Base-by-base conservation (phyloP, 1,140 invertebrate genomes). In the Drosophila lini region DNA sequence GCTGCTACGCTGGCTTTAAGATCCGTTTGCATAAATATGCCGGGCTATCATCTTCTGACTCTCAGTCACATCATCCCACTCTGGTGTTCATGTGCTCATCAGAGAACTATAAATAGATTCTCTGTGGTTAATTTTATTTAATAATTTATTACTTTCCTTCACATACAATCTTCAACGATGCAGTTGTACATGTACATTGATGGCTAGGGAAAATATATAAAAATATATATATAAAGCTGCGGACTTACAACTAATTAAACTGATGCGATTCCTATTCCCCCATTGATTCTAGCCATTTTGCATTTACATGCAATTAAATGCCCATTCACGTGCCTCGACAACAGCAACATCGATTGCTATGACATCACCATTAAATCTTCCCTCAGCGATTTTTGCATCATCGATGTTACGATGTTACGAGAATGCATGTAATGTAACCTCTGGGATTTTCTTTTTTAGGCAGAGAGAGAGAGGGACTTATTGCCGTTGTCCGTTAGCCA, bases 241-340 rank as follows among this genome's bases (percentile, higher is more conserved):
- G 40, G 52, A 28, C 47, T 44, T 67, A 60, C 61, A 86, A 63
- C 62, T 76, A 68, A 80, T 73, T 77, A 77, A 69, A 74, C 53
- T 42, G 36, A 75, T 38, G 47, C 34, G 31, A 55, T 69, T 56
- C 47, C 38, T 57, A 77, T 56, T 60, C 50, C 22, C 31, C 31
- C 56, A 45, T 48, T 45, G 41, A 64, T 38, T 57, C 28, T 19
- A 77, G 28, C 57, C 56, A 64, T 75, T 48, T 79, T 68, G 75
- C 53, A 80, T 74, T 69, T 80, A 69, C 50, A 71, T 63, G 59
- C 70, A 88, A 86, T 86, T 88, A 86, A 88, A 62, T 88, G 60
- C 59, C 62, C 76, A 83, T 88, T 88, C 82, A 86, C 83, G 82
- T 83, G 77, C 76, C 52, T 22, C 50, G 32, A 22, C 34, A 80